Percentiles rank a stretch among this genome's conserved stretches.
phyloP scores from a whole-genome alignment of 2,113 vertebrate genomes.

The Scartelaos histophorus region DNA sequence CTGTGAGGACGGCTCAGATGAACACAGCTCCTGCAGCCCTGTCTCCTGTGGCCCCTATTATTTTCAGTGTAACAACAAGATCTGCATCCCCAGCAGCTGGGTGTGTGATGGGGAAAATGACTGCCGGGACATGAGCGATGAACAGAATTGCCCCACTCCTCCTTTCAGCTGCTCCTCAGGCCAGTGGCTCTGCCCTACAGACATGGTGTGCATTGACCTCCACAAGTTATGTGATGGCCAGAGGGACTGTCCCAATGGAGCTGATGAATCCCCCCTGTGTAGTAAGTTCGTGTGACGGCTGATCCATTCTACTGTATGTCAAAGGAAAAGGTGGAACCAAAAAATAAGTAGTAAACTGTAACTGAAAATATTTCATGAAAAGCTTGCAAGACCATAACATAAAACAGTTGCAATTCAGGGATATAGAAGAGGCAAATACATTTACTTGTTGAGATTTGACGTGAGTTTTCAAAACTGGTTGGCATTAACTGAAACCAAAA shows the following conservation, averaged over 20 bases:
- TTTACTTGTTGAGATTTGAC: too few species aligned
- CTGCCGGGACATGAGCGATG: conserved; percentile 73
- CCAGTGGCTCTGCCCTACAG: conserved; percentile 70
- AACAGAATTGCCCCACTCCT: conserved; percentile 69
- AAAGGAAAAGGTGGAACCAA: too few species aligned
- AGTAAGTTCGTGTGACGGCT: conserved; percentile 53
- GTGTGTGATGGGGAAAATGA: conserved; percentile 73
- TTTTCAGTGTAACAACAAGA: conserved; percentile 68
- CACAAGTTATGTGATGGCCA: conserved; percentile 67
- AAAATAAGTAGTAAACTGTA: too few species aligned
- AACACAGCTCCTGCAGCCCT: conserved; percentile 60
- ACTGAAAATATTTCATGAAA: too few species aligned
- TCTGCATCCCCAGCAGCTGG: conserved; percentile 61
- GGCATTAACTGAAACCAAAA: too few species aligned
- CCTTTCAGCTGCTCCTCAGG: conserved; percentile 65
- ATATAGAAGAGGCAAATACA: too few species aligned
- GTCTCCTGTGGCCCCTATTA: conserved; percentile 55
- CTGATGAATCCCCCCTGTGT: conserved; percentile 73
- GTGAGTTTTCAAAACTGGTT: too few species aligned
- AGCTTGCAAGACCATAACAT: too few species aligned
- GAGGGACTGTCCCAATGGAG: conserved; percentile 71
- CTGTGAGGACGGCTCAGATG: conserved; percentile 70
- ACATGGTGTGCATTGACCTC: conserved; percentile 64
- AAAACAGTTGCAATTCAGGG: too few species aligned
- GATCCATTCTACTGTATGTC: too few species aligned